Conservation (phyloP, 2,797 vertebrate species). For the Aselliscus stoliczkanus region DNA sequence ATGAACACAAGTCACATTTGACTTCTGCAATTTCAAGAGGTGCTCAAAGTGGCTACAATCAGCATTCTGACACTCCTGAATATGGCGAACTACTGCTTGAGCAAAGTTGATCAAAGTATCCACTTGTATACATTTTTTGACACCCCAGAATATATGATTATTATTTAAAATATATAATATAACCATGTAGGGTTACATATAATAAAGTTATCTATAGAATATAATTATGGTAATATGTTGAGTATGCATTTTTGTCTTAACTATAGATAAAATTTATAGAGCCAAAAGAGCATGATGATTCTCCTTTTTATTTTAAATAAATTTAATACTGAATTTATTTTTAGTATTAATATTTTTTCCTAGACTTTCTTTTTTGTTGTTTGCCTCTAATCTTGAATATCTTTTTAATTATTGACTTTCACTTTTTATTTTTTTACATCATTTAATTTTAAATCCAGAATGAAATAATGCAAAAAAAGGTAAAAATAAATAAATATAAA, state of each 20-base stretch:
- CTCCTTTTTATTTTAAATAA: neutral
- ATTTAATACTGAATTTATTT: neutral
- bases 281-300: neutral
- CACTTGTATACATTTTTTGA: too few relatives aligned
- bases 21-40: too few relatives aligned
- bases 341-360: neutral
- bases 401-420: neutral
- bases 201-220: neutral
- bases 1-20: too few relatives aligned
- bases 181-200: neutral
- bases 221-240: neutral
- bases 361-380: neutral
- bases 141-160: neutral
- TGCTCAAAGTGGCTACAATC: too few relatives aligned
- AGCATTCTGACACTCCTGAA: too few relatives aligned
- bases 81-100: too few relatives aligned
- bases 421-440: neutral
- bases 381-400: neutral
- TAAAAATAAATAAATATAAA: neutral
- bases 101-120: too few relatives aligned
- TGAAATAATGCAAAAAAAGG: neutral
- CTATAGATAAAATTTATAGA: neutral
- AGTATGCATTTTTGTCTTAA: neutral
- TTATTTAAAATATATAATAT: neutral
- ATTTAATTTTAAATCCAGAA: neutral